Base-by-base conservation (phyloP, 2,113 vertebrate genomes). In the Cyprinodon variegatus region DNA sequence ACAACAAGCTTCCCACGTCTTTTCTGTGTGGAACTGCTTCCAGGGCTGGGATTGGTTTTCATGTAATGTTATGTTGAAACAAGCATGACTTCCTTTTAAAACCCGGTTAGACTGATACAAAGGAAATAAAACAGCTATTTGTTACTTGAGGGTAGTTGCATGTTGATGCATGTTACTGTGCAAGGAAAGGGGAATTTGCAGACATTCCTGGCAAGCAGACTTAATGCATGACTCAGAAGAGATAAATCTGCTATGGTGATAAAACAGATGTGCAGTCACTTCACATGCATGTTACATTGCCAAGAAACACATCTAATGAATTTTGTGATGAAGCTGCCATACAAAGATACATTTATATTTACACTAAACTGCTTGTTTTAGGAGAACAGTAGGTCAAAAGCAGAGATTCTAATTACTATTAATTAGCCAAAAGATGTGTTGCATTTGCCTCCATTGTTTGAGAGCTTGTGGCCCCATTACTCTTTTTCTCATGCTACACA, bases 221-320 rank as follows among this genome's bases (percentile, higher is more conserved):
- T 78, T 84, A 85, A 90, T 80, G 84, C 69, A 14, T 91, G 88
- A 93, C 37, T 93, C 90, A 92, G 41, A 41, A 43, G 40, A 76
- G 41, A 65, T 81, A 69, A 85, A 77, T 77, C 61, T 46, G 69
- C 40, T 69, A 39, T 72, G 76, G 83, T 74, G 68, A 69, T 63
- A 70, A 79, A 83, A 88, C 83, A 76, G 86, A 87, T 86, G 82
- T 82, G 60, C 53, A 61, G 41, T 14, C 40, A 61, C 48, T 74
- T 37, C 43, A 41, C n/a, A 61, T 43, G 38, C 59, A 78, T 45
- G 50, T 74, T 69, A 22, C 4, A 11, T 13, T 62, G 17, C 60
- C 70, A 12, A 61, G 22, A 79, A 60, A 62, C 6, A 38, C 61
- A 46, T 69, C 40, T 46, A 12, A 66, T 46, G 7, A 3, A 65